phyloP scores from a whole-genome alignment of 2,888 invertebrate genomes.

The Sinohyriopsis cumingii region DNA sequence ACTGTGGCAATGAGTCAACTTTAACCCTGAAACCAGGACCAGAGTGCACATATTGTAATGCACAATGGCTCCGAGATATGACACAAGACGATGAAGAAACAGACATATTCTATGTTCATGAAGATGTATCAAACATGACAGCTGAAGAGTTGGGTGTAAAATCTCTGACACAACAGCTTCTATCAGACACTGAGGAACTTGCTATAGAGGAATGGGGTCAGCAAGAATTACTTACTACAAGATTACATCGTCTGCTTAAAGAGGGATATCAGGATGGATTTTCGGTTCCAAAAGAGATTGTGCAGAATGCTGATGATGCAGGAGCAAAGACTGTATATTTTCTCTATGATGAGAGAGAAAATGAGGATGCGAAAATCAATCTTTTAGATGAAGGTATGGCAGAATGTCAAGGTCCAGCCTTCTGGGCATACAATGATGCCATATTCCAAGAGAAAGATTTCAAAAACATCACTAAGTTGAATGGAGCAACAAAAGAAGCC shows the following conservation, averaged over 20 bases:
- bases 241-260: slow-evolving; percentile 47
- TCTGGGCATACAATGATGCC: slow-evolving; percentile 68
- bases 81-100: slow-evolving; percentile 7
- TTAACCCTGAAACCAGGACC: too few relatives aligned
- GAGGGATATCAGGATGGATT: slow-evolving; percentile 61
- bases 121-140: slow-evolving; percentile 38
- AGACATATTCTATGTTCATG: slow-evolving; percentile 45
- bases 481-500: slow-evolving; percentile 61
- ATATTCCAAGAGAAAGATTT: slow-evolving; percentile 63
- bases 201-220: slow-evolving; percentile 52
- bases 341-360: slow-evolving; percentile 59
- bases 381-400: slow-evolving; percentile 59
- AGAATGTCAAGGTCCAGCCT: slow-evolving; percentile 65
- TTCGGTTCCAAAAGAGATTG: slow-evolving; percentile 57
- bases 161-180: slow-evolving; percentile 49
- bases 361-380: slow-evolving; percentile 27
- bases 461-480: slow-evolving; percentile 62
- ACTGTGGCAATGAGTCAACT: background rate
- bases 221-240: slow-evolving; percentile 51
- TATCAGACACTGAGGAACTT: slow-evolving; percentile 36
- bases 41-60: slow-evolving; percentile 10
- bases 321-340: slow-evolving; percentile 46
- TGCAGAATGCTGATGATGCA: slow-evolving; percentile 63
- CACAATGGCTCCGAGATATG: slow-evolving; percentile 21
- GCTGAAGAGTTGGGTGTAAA: slow-evolving; percentile 51